Evolutionary conservation across 2,888 invertebrate genomes (phyloP), one percentile per base, ranked within the genome.

Genomic region (Lasioglossum calceatum): DNA sequence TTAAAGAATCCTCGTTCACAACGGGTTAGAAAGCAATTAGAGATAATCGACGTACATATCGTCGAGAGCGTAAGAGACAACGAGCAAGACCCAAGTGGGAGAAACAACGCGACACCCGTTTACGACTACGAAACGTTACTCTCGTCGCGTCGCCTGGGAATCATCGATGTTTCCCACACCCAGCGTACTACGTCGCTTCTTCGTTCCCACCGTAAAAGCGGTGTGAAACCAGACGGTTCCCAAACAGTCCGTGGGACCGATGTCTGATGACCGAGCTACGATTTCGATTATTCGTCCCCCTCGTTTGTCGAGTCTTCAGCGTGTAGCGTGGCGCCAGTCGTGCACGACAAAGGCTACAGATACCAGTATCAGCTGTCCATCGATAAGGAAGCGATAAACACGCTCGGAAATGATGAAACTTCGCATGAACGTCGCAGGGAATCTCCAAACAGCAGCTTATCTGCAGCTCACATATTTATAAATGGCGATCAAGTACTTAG

Each of bases 81-180:
- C 58, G n/a, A 10, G 58, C 67, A 50, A 72, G 75, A 73, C 75
- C 39, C 14, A 64, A 54, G 71, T 76, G 16, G 36, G 64, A 36
- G 71, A 58, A 71, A 74, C 50, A 36, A n/a, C 36, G n/a, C 64
- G 81, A 76, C 79, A 73, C 44, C 80, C 87, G 89, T 85, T 89
- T 82, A 89, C 85, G 79, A 73, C 61, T 85, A 81, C 84, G 79
- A 78, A 87, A 85, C 76, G 82, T 82, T 58, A 72, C 44, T 76
- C 61, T 79, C 85, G 84, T 83, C 84, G 91, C 88, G 85, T 83
- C 84, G 91, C 88, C 87, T 92, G 93, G 92, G 93, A 93, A 92
- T 90, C 91, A 89, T 86, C 89, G 84, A 89, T 64, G 89, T 91
- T 93, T 92, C 92, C 90, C 93, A 93, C 91, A 92, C 92, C 90